phyloP scores from a whole-genome alignment of 2,888 invertebrate genomes.

The Altica lythri region DNA sequence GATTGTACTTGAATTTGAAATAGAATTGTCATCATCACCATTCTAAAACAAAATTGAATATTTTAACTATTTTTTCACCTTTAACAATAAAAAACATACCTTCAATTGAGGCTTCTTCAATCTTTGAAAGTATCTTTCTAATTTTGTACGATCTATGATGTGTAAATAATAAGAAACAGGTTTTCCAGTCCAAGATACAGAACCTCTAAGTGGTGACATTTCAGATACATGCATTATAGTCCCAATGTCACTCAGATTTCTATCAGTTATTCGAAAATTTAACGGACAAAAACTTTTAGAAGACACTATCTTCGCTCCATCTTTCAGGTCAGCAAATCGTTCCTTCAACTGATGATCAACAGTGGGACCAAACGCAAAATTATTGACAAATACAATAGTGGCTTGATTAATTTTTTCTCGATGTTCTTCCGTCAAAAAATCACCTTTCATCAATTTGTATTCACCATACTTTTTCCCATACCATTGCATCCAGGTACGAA shows the following conservation, averaged over 20 bases:
- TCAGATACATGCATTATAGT: slow-evolving; percentile 98
- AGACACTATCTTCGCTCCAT: slow-evolving; percentile 95
- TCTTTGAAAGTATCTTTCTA: slow-evolving; percentile 95
- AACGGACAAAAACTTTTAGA: slow-evolving; percentile 99
- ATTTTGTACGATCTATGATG: slow-evolving; percentile 94
- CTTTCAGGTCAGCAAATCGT: slow-evolving; percentile 92
- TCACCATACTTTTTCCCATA: slow-evolving; percentile 94
- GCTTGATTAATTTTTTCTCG: slow-evolving; percentile 93
- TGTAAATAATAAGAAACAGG: slow-evolving; percentile 99
- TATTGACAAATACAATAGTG: slow-evolving; percentile 97
- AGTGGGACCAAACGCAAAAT: slow-evolving; percentile 97
- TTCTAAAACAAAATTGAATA: slow-evolving; percentile 40
- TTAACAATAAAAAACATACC: slow-evolving; percentile 50
- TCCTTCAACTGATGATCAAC: slow-evolving; percentile 97
- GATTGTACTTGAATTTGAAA: slow-evolving; percentile 34
- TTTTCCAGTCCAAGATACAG: slow-evolving; percentile 99
- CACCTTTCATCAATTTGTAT: slow-evolving; percentile 90
- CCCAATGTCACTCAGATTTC: slow-evolving; percentile 97
- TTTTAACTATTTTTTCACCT: background rate
- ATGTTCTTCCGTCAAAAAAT: slow-evolving; percentile 91
- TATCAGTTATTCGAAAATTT: slow-evolving; percentile 96
- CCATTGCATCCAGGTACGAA: slow-evolving; percentile 96
- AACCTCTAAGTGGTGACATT: slow-evolving; percentile 92
- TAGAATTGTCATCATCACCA: slow-evolving; percentile 46
- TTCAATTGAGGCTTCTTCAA: slow-evolving; percentile 87